Base-by-base conservation (phyloP, 2,888 invertebrate genomes). In the Himalopsyche anomala region DNA sequence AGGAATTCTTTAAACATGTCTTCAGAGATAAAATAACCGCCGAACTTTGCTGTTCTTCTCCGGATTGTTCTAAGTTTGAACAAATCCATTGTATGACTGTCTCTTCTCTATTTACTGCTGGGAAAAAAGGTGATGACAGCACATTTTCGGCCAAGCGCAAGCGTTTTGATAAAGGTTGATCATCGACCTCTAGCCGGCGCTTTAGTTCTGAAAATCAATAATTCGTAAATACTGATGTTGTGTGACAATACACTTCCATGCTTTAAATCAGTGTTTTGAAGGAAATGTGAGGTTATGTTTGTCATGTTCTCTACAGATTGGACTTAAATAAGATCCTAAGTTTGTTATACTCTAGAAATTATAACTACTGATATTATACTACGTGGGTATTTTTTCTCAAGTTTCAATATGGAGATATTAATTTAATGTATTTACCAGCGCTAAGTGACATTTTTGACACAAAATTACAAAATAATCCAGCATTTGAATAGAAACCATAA, bases 111-210 rank as follows among this genome's bases (percentile, higher is more conserved):
- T 92, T 92, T 4, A 91, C 91, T 0, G 93, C 90, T 0, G 94
- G 92, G 79, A 94, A 91, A 89, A 94, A 92, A 17, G 92, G 90
- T 0, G 93, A 92, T 12, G 91, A 90, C 4, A 94, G 92, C 2
- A 93, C 91, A 90, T 94, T 94, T 89, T 92, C 93, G 0, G 94
- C 94, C 0, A 94, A 90, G 88, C 94, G 93, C 2, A 94, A 90
- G 9, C 94, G 91, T 89, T 94, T 94, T 0, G 93, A 89, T 8
- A 94, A 86, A 0, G 94, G 92, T 84, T 91, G 92, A 5, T 90
- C 89, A 0, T 91, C 90, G 87, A 93, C 91, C 0, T 92, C 91
- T 6, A 94, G 89, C 1, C 92, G 91, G 1, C 92, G 91, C 89
- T 94, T 93, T 74, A 94, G 89, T 89, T 93, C 94, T 94, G 90